Conservation (phyloP, 2,888 invertebrate genomes). For the Paralinhomoeus sp. region DNA sequence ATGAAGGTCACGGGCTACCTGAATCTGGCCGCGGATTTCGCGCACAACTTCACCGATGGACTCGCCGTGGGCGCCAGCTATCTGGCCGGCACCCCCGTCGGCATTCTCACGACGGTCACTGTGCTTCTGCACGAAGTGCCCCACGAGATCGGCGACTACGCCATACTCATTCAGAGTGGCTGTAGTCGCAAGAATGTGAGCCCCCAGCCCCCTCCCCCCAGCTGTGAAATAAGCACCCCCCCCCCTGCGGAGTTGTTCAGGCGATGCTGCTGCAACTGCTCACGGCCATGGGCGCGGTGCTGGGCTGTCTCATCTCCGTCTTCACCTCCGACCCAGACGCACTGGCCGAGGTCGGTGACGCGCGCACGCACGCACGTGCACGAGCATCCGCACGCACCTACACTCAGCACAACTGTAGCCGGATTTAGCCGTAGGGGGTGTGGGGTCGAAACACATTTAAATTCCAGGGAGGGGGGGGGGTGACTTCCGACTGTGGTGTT, state of each 20-base stretch:
- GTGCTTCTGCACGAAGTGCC: constrained; percentile 94
- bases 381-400: no score
- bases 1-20: constrained; percentile 73
- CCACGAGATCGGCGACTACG: constrained; percentile 98
- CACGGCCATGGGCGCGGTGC: constrained; percentile 78
- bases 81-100: constrained; percentile 18
- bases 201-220: no score
- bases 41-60: constrained; percentile 97
- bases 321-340: constrained; percentile 16
- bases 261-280: constrained; percentile 80
- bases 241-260: constrained; percentile 31
- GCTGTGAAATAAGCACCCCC: background rate
- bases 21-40: constrained; percentile 89
- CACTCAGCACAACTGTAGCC: no score
- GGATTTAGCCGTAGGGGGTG: no score
- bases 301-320: constrained; percentile 37
- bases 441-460: no score
- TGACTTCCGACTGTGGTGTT: no score
- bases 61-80: constrained; percentile 84
- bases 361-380: no score
- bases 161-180: constrained; percentile 88
- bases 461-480: no score
- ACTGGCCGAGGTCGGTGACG: constrained; percentile 20
- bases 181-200: constrained; percentile 60
- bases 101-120: constrained; percentile 61